Evolutionary conservation across 1,140 invertebrate species (phyloP).

Genomic region (Bombus vancouverensis): DNA sequence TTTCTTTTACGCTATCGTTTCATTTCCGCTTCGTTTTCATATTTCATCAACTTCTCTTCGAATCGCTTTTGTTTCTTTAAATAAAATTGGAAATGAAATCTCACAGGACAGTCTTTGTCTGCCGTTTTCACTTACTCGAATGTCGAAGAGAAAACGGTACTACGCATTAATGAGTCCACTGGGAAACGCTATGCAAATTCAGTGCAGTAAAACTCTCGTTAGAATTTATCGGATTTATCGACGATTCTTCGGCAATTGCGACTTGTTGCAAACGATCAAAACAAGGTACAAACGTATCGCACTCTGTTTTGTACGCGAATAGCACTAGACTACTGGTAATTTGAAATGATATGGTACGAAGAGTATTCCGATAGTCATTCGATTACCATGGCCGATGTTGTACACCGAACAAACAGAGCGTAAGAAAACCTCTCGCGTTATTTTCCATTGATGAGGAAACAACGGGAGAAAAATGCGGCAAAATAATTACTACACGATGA

Average conservation of each 20-base stretch:
- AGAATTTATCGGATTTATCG: slow-evolving; percentile 19
- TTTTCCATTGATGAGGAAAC: not conserved
- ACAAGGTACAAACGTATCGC: not conserved
- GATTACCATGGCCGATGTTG: not conserved
- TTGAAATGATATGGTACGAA: not conserved
- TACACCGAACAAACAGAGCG: not conserved
- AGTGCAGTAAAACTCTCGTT: not conserved
- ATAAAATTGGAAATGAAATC: not conserved
- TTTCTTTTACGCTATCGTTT: not conserved
- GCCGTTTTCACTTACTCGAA: not conserved
- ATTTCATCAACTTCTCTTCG: not conserved
- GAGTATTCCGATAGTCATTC: not conserved
- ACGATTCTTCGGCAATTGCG: not conserved
- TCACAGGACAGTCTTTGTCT: not conserved
- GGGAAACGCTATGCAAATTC: not conserved
- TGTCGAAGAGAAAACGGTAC: not conserved
- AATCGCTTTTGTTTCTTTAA: not conserved
- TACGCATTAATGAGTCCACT: not conserved
- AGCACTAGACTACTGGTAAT: not conserved
- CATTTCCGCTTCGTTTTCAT: not conserved
- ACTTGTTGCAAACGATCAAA: not conserved
- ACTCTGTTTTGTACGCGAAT: not conserved
- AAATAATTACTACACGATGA: not conserved
- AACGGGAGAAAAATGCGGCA: not conserved
- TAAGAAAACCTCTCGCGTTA: not conserved